Percentiles rank a stretch among this genome's conserved stretches.
Evolutionary conservation across 2,113 vertebrate species (phyloP).

Genomic region (Takifugu flavidus): DNA sequence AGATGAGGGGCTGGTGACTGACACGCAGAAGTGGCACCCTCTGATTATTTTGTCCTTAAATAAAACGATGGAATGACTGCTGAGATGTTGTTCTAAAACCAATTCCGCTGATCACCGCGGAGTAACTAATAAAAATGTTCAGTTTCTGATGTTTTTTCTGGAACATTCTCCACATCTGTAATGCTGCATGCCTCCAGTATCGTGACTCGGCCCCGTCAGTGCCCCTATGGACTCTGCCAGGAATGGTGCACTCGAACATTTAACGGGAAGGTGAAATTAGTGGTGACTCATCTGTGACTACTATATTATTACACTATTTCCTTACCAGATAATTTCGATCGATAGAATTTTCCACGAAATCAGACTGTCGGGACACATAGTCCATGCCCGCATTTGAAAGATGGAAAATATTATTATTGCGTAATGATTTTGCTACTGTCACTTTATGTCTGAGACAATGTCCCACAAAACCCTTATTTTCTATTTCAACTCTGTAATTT

Average conservation of each 20-base stretch:
- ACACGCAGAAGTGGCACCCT: constrained; percentile 19
- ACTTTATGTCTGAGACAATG: constrained; percentile 20
- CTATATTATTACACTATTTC: constrained; percentile 73
- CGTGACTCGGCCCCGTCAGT: constrained; percentile 53
- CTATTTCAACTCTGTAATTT: constrained; percentile 7
- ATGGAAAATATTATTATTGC: constrained; percentile 48
- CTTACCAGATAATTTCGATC: constrained; percentile 68
- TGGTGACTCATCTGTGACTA: constrained; percentile 69
- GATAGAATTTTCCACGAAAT: constrained; percentile 73
- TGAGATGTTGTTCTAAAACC: constrained; percentile 27
- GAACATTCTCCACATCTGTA: constrained; percentile 52
- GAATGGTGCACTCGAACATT: constrained; percentile 58
- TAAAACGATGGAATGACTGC: constrained; percentile 42
- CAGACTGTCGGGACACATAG: constrained; percentile 58
- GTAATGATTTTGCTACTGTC: constrained; percentile 25
- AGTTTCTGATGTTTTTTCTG: constrained; percentile 55
- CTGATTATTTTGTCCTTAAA: constrained; percentile 41
- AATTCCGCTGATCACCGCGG: constrained; percentile 47
- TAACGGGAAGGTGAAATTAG: constrained; percentile 73
- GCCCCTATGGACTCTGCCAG: constrained; percentile 41
- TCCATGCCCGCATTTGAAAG: constrained; percentile 41
- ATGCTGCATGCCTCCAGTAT: constrained; percentile 61
- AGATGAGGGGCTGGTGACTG: constrained; percentile 44
- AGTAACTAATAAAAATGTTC: constrained; percentile 34
- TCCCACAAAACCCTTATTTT: not conserved